A percentile compares a stretch with the other conserved stretches of the same genome.
phyloP scores from a whole-genome alignment of 2,113 vertebrate genomes.

The Phylloscopus trochilus region DNA sequence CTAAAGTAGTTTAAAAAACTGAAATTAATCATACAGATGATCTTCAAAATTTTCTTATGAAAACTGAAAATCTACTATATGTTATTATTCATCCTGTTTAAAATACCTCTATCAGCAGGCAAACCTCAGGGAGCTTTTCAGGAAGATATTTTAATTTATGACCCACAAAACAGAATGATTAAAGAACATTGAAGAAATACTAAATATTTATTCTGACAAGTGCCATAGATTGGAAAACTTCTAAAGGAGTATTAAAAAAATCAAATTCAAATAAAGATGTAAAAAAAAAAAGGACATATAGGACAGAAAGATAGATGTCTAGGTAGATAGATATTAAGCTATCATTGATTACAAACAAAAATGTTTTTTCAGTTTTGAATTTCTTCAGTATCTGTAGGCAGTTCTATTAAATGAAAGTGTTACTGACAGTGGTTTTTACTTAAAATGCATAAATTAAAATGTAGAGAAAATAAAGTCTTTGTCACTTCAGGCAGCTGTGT shows the following conservation, averaged over 20 bases:
- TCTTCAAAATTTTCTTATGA: not conserved
- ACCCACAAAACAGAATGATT: not conserved
- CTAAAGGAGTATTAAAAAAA: not conserved
- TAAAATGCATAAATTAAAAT: not conserved
- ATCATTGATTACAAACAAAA: not conserved
- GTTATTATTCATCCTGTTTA: not conserved
- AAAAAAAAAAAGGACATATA: not conserved
- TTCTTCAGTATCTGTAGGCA: not conserved
- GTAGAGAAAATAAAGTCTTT: not conserved
- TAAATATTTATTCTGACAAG: not conserved
- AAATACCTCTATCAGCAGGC: not conserved
- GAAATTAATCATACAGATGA: not conserved
- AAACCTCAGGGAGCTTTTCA: not conserved
- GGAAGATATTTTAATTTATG: not conserved
- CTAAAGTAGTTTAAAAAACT: not conserved
- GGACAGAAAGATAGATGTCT: not conserved
- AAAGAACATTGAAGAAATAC: not conserved
- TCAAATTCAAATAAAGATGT: not conserved
- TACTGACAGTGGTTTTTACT: not conserved
- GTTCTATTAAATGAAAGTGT: not conserved
- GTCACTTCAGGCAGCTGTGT: not conserved
- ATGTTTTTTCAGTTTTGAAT: not conserved
- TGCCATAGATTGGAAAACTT: not conserved
- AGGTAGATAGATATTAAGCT: not conserved
- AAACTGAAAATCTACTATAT: not conserved